Evolutionary conservation across 2,797 vertebrate genomes (phyloP), one percentile per base, ranked within the genome.

Genomic region (Sebastolobus alascanus): DNA sequence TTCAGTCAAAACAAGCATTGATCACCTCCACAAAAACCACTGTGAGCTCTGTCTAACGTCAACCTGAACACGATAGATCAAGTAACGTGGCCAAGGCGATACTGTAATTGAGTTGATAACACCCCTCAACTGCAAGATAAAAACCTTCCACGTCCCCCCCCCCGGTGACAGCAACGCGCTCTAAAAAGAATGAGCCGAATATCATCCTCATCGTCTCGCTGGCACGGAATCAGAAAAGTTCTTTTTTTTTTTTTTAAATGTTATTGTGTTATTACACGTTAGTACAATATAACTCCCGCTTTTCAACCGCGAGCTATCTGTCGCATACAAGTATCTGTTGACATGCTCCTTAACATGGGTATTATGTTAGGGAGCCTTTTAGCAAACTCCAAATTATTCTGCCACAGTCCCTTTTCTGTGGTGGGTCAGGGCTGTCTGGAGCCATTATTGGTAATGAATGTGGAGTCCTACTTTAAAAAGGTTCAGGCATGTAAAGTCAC

Each of bases 331-430:
- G 96, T 96, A 91, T 96, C 96, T 96, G 95, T 96, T 96, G 96
- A 96, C 96, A 96, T 95, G 95, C 96, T 96, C 96, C 96, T 96
- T 96, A 96, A 96, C 96, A 96, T 94, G 89, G 94, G 95, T 95
- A 96, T 96, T 96, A 96, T 96, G 93, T 94, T 93, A 94, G 93
- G 94, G 94, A 94, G 94, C 95, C 94, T 96, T 96, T 96, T 96
- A 95, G 93, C 95, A 94, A 96, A 95, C 94, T 95, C 93, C 86
- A 96, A 95, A 96, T 95, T 92, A 96, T 96, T 95, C 95, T 92
- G 91, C 92, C 92, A 89, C 92, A 79, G 92, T 96, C 94, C 90
- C 90, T 95, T 94, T 92, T 93, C 91, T 90, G 92, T 92, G 92
- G 63, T 90, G 91, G 95, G 95, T 96, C 96, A 96, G 94, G 94